Evolutionary conservation across 2,113 vertebrate genomes (phyloP), one percentile per base, ranked within the genome.

Genomic region (Nycticorax nycticorax): DNA sequence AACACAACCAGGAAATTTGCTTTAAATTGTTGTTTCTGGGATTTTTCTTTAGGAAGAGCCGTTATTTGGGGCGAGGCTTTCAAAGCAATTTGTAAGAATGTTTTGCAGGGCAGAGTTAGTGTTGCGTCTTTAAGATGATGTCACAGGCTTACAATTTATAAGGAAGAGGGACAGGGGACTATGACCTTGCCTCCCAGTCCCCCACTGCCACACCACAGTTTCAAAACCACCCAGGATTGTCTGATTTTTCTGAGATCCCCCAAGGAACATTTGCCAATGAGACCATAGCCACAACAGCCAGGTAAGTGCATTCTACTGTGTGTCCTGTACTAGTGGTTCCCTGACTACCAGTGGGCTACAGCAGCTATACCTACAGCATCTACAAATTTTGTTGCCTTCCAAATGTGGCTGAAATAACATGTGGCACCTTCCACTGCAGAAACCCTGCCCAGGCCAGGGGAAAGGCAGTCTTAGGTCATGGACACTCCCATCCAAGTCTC

Each of bases 291-390:
- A 18, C 56, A 45, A 50, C 10, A 66, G 12, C 50, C 64, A 37
- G 6, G 13, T 56, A 41, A 66, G 30, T 3, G 37, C 20, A 8
- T 37, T n/a, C 37, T 22, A 3, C 56, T 20, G 7, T 10, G 6
- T 66, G 50, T 18, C 33, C 24, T 14, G 14, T 32, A 24, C 14
- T 12, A 26, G 27, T 5, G 8, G 22, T 62, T 43, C 14, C 15
- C 52, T 59, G 24, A 9, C 35, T 14, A 13, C 35, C 19, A 28
- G 14, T 3, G 8, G 16, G 67, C 39, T n/a, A 24, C 14, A 63
- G 62, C 20, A 56, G 8, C 47, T 62, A 0, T 22, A 13, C 6
- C 35, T 45, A 37, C 4, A 33, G 17, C 0, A 2, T 5, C 27
- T 45, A 35, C 14, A 39, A 17, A 30, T 11, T 18, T 32, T 43